Evolutionary conservation across 2,113 vertebrate genomes (phyloP), one percentile per base, ranked within the genome.

Genomic region (Aptenodytes forsteri): DNA sequence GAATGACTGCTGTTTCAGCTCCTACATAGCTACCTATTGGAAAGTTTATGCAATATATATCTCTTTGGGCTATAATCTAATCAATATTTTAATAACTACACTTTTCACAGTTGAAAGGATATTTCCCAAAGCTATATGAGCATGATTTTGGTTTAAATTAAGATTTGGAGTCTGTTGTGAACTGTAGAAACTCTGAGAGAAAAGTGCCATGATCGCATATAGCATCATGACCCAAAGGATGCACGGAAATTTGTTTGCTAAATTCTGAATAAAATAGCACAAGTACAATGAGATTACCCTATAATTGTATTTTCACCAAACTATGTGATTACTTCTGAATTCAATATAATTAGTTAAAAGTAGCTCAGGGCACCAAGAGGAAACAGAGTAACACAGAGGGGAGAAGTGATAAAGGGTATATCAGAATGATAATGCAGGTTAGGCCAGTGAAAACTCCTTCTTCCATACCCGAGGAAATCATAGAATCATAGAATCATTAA

Each of bases 61-160:
- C 12, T 52, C 77, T 79, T 81, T 72, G 23, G 58, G 79, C 27
- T 69, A 67, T 79, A 83, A 83, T 65, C 36, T 40, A 95, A 95
- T 96, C 93, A 90, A 96, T 96, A 69, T 92, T 96, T 96, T 95
- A 86, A 95, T 93, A 96, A 90, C 65, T 55, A 62, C 25, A 50
- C 4, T 87, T 90, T 91, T 87, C 27, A n/a, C 19, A n/a, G 47
- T 44, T 49, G 56, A 64, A 91, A 94, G 18, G 19, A 86, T 92
- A 95, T 94, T 97, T 95, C 89, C 89, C 91, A 87, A 86, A 94
- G 77, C 87, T 78, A 17, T 66, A 55, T n/a, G 50, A 71, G 13
- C 40, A 59, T 64, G 62, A 34, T 82, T 85, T 89, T 78, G 13
- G 54, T 94, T 93, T 79, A 95, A 93, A 93, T 93, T 95, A 95